Base-by-base conservation (phyloP, 2,113 vertebrate species). In the Psilopsiagon aymara region DNA sequence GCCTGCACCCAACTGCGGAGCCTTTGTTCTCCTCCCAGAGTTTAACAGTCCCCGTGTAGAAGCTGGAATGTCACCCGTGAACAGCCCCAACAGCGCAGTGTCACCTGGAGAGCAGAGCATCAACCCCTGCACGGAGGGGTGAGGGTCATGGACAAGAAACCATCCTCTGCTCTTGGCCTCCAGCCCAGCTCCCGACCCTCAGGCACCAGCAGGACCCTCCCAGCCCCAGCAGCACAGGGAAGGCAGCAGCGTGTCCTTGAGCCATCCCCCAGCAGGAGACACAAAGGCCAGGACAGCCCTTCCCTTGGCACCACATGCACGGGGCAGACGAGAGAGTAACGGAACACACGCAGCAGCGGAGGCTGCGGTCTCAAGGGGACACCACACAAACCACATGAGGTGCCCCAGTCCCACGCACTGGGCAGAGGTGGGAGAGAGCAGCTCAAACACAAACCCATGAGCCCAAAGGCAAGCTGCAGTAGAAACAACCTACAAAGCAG, bases 361-460 rank as follows among this genome's bases (percentile, higher is more conserved):
- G 21, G 43, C 62, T 67, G 53, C 59, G 10, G 51, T 2, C 24
- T n/a, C 41, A 3, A 33, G 47, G 24, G 23, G 62, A 35, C 35
- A 18, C 35, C 39, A 4, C 33, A 24, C 57, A 59, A 35, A 59
- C 20, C 57, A 23, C 21, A 35, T 1, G 3, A 35, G 57, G 21
- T 59, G 13, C 33, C 41, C 0, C 1, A 77, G 43, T 4, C 21
- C 10, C 10, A 4, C 16, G 3, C 13, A 0, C 10, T 3, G 79
- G 51, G 20, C 7, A 24, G 51, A 55, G 69, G 39, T 7, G 55
- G 66, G 31, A 41, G 10, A 23, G 33, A 13, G 2, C 17, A 6
- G 73, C 13, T 8, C 6, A 51, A 59, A 37, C 5, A 21, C 74
- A 33, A 47, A 15, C 2, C 63, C 7, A 1, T 0, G 9, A 8